Percentiles rank a stretch among this genome's conserved stretches.
Conservation (phyloP, 1,140 invertebrate genomes). For the Orussus abietinus region DNA sequence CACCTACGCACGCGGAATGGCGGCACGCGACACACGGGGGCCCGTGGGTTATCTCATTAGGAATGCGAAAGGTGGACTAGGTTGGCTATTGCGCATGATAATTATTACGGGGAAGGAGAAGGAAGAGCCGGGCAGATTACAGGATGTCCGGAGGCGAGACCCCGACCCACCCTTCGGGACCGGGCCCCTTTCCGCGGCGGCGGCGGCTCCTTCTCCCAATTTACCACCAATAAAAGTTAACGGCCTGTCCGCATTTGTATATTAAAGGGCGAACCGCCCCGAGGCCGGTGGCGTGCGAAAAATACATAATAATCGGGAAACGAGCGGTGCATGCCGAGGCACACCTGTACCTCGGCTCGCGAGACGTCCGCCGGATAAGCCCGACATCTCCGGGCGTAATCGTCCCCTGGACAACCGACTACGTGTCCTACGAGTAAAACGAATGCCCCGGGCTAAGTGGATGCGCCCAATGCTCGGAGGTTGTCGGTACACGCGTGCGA, state of each 20-base stretch:
- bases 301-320: constrained; percentile 28
- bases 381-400: too few relatives aligned
- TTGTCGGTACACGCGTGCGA: too few relatives aligned
- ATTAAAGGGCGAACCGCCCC: constrained; percentile 30
- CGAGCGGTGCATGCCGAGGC: too few relatives aligned
- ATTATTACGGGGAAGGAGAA: constrained; percentile 35
- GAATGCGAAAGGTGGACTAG: constrained; percentile 41
- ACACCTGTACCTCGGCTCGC: too few relatives aligned
- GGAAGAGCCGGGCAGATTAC: constrained; percentile 30
- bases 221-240: constrained; percentile 33
- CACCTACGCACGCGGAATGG: constrained; percentile 11
- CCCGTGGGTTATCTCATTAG: constrained; percentile 34
- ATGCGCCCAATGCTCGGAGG: too few relatives aligned
- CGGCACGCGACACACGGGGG: constrained; percentile 46
- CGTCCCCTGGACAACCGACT: too few relatives aligned
- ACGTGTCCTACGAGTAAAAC: too few relatives aligned
- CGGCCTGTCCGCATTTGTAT: constrained; percentile 23
- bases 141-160: constrained; percentile 46
- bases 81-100: constrained; percentile 41
- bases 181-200: constrained; percentile 21
- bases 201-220: constrained; percentile 22
- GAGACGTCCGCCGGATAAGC: too few relatives aligned
- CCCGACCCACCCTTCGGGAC: constrained; percentile 11
- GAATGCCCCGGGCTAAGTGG: too few relatives aligned
- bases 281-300: constrained; percentile 17